Percentiles rank a stretch among this genome's conserved stretches.
phyloP scores from a whole-genome alignment of 1,140 invertebrate species.

The Lamellibrachia luymesi region DNA sequence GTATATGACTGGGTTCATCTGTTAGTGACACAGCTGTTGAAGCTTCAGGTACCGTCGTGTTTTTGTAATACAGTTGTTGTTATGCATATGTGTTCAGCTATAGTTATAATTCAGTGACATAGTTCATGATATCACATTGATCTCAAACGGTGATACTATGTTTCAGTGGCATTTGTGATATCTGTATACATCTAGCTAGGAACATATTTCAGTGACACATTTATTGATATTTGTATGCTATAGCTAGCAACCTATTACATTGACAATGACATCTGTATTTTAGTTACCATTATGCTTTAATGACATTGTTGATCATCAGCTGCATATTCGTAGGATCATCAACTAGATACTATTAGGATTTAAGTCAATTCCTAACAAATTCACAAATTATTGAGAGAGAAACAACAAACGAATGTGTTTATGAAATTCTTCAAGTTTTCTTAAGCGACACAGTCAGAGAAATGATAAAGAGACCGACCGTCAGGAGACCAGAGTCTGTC shows the following conservation, averaged over 20 bases:
- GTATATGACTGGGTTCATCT: too few relatives aligned
- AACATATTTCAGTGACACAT: not conserved
- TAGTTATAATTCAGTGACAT: too few relatives aligned
- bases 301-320: not conserved
- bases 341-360: not conserved
- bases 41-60: too few relatives aligned
- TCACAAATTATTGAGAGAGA: slow-evolving; percentile 59
- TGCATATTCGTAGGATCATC: not conserved
- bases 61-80: too few relatives aligned
- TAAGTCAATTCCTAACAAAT: not conserved
- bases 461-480: slow-evolving; percentile 61
- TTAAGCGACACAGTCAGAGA: not conserved
- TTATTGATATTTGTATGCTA: not conserved
- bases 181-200: too few relatives aligned
- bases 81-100: too few relatives aligned
- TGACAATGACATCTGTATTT: not conserved
- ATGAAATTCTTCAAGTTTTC: not conserved
- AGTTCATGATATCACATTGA: too few relatives aligned
- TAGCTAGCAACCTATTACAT: not conserved
- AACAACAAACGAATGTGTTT: slow-evolving; percentile 58
- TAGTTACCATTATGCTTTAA: not conserved
- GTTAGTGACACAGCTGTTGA: too few relatives aligned
- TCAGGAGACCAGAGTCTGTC: slow-evolving; percentile 79
- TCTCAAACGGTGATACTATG: too few relatives aligned
- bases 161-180: too few relatives aligned